phyloP scores from a whole-genome alignment of 2,113 vertebrate species.

The Callipepla californica region DNA sequence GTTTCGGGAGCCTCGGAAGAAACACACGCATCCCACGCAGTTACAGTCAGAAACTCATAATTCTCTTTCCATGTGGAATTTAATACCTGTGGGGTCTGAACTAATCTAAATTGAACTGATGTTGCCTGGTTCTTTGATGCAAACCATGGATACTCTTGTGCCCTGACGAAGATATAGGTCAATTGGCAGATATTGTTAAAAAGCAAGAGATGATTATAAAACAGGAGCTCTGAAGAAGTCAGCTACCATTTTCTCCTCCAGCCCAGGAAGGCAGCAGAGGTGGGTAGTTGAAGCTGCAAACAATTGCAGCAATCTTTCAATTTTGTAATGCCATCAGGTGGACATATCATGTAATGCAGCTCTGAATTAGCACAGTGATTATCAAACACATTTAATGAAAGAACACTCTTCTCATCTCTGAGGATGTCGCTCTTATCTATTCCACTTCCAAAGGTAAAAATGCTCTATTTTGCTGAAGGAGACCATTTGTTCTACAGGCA shows the following conservation, averaged over 20 bases:
- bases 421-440: not conserved
- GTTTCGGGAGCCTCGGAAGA: not conserved
- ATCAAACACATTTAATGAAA: not conserved
- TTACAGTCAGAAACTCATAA: not conserved
- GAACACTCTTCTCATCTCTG: not conserved
- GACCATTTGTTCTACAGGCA: not conserved
- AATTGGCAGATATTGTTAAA: not conserved
- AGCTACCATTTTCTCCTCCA: not conserved
- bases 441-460: not conserved
- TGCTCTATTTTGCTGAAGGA: not conserved
- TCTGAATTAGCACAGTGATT: not conserved
- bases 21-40: not conserved
- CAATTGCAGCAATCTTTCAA: not conserved
- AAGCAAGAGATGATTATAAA: not conserved
- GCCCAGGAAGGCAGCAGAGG: not conserved
- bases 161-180: not conserved
- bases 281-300: not conserved
- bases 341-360: conserved; percentile 48
- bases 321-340: conserved; percentile 76
- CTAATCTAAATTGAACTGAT: not conserved
- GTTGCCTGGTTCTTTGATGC: not conserved
- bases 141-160: not conserved
- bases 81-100: not conserved
- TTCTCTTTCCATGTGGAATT: not conserved
- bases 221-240: not conserved